A percentile compares a stretch with the other conserved stretches of the same genome.
Evolutionary conservation across 2,888 invertebrate species (phyloP).

Genomic region (Drosophila rellima): DNA sequence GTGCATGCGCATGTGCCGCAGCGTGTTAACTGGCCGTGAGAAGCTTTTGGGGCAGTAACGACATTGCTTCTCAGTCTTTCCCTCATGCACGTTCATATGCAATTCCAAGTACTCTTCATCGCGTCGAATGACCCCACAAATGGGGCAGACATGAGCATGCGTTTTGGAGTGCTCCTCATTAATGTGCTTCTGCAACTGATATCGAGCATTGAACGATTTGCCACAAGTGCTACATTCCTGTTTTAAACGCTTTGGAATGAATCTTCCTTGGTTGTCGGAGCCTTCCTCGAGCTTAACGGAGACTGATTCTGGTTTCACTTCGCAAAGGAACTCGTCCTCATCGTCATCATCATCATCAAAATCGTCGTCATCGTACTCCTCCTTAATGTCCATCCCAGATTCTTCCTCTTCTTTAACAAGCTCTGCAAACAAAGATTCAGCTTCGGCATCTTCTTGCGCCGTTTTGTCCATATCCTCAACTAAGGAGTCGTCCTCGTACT

Average conservation of each 20-base stretch:
- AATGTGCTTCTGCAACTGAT: slow-evolving; percentile 76
- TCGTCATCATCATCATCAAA: slow-evolving; percentile 49
- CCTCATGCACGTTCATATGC: slow-evolving; percentile 84
- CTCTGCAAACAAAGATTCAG: slow-evolving; percentile 68
- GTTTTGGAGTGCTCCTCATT: slow-evolving; percentile 69
- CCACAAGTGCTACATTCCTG: slow-evolving; percentile 69
- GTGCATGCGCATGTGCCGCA: slow-evolving; percentile 84
- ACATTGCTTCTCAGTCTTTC: slow-evolving; percentile 84
- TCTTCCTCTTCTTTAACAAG: slow-evolving; percentile 64
- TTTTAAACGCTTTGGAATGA: slow-evolving; percentile 54
- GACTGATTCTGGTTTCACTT: slow-evolving; percentile 8
- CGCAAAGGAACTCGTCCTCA: slow-evolving; percentile 48
- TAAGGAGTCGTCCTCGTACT: slow-evolving; percentile 53
- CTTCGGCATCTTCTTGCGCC: slow-evolving; percentile 63
- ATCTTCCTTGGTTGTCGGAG: slow-evolving; percentile 41
- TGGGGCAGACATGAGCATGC: slow-evolving; percentile 70
- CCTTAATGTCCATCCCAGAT: slow-evolving; percentile 51
- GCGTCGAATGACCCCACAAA: slow-evolving; percentile 79
- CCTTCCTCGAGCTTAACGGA: slow-evolving; percentile 31
- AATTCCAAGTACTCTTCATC: slow-evolving; percentile 84
- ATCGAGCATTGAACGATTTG: slow-evolving; percentile 70
- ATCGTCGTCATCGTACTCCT: slow-evolving; percentile 60
- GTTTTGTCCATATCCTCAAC: slow-evolving; percentile 39
- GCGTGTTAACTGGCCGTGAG: slow-evolving; percentile 81
- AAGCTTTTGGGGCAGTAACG: slow-evolving; percentile 83